These are phyloP conservation scores for Folsomia candida DNA, from an alignment of 2,888 invertebrate genomes.

Conservation along the genomic window DNA sequence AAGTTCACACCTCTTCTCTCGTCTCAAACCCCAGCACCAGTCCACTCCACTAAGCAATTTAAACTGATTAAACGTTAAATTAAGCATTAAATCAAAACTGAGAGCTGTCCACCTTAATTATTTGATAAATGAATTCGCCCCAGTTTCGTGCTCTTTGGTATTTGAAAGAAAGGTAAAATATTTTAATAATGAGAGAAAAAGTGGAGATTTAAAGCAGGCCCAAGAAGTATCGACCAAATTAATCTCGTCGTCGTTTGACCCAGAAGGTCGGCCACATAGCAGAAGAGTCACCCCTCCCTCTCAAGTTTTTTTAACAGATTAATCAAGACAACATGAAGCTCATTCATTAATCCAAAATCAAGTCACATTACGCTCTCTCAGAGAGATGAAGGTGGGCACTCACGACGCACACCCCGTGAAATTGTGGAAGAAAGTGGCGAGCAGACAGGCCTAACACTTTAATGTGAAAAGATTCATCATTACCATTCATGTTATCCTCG, in stretches of 20 bases:
- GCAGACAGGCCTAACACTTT: no score
- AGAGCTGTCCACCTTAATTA: slow-evolving; percentile 7
- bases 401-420: slow-evolving; percentile 22
- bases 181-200: neutral
- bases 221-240: neutral
- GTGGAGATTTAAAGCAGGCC: neutral
- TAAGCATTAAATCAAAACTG: neutral
- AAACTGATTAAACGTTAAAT: neutral
- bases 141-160: neutral
- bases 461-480: neutral
- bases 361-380: neutral
- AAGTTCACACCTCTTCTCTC: neutral
- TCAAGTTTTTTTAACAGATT: neutral
- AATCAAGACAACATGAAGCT: neutral
- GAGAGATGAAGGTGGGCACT: neutral
- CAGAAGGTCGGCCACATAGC: neutral
- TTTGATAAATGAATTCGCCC: slow-evolving; percentile 7
- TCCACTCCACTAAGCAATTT: neutral
- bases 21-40: neutral
- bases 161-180: neutral
- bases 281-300: neutral
- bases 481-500: neutral
- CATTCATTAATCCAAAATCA: neutral
- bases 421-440: slow-evolving; percentile 29
- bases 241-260: neutral